Percentiles rank a stretch among this genome's conserved stretches.
phyloP scores from a whole-genome alignment of 2,888 invertebrate species.

The Bugula neritina region DNA sequence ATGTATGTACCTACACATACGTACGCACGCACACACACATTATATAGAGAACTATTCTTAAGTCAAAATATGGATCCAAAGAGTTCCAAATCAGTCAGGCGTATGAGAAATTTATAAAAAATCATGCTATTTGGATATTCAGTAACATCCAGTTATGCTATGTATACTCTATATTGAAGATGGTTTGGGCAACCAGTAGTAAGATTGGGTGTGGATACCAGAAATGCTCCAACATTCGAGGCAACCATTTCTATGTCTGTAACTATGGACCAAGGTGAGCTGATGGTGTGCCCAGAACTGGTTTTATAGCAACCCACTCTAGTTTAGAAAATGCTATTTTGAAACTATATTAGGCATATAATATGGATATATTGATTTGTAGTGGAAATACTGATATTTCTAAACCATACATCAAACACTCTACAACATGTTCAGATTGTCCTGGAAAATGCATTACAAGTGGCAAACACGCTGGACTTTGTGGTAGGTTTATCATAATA shows the following conservation, averaged over 20 bases:
- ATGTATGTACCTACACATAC: too few relatives aligned
- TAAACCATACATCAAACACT: conserved; percentile 16
- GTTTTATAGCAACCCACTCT: too few relatives aligned
- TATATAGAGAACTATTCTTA: too few relatives aligned
- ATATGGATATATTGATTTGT: not conserved
- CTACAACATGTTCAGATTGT: not conserved
- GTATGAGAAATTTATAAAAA: too few relatives aligned
- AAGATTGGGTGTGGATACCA: conserved; percentile 12
- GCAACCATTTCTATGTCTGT: conserved; percentile 23
- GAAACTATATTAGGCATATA: too few relatives aligned
- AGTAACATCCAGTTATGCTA: too few relatives aligned
- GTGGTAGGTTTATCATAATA: conserved; percentile 13
- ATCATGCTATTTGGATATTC: too few relatives aligned
- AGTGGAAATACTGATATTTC: not conserved
- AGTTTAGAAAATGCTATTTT: too few relatives aligned
- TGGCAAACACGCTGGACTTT: not conserved
- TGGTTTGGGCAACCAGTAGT: conserved; percentile 22
- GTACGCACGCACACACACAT: too few relatives aligned
- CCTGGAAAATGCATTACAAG: not conserved
- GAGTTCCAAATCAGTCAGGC: too few relatives aligned
- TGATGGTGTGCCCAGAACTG: not conserved
- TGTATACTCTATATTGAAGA: too few relatives aligned
- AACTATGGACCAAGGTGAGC: conserved; percentile 25
- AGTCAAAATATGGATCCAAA: too few relatives aligned
- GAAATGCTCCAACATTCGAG: not conserved